A percentile compares a stretch with the other conserved stretches of the same genome.
phyloP scores from a whole-genome alignment of 2,113 vertebrate genomes.

The Pedetes capensis region DNA sequence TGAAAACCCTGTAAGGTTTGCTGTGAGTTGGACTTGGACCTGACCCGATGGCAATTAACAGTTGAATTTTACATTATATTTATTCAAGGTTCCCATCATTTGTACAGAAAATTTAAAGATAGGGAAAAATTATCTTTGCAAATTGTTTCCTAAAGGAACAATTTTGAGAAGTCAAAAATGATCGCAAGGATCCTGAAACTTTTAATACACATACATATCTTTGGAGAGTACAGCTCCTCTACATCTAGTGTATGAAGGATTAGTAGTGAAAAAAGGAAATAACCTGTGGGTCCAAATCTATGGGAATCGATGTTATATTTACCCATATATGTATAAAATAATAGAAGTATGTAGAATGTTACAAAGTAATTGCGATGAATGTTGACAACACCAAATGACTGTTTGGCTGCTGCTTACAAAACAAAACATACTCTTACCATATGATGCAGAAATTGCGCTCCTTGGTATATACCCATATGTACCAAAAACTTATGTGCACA shows the following conservation, averaged over 20 bases:
- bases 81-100: not conserved
- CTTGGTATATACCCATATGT: not conserved
- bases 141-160: constrained; percentile 25
- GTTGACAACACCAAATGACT: no score
- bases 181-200: not conserved
- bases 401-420: not conserved
- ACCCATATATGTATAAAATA: not conserved
- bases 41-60: no score
- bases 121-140: not conserved
- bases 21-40: no score
- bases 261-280: not conserved
- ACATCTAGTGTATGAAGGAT: not conserved
- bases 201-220: not conserved
- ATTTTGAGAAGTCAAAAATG: not conserved
- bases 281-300: not conserved
- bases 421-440: not conserved
- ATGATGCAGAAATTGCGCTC: not conserved
- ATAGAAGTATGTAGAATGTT: not conserved
- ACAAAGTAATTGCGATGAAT: not conserved
- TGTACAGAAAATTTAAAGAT: not conserved
- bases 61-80: constrained; percentile 20
- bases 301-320: not conserved
- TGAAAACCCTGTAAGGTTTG: no score
- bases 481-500: not conserved
- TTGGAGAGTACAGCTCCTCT: not conserved